phyloP scores from a whole-genome alignment of 1,140 invertebrate species.

The Galleria mellonella region DNA sequence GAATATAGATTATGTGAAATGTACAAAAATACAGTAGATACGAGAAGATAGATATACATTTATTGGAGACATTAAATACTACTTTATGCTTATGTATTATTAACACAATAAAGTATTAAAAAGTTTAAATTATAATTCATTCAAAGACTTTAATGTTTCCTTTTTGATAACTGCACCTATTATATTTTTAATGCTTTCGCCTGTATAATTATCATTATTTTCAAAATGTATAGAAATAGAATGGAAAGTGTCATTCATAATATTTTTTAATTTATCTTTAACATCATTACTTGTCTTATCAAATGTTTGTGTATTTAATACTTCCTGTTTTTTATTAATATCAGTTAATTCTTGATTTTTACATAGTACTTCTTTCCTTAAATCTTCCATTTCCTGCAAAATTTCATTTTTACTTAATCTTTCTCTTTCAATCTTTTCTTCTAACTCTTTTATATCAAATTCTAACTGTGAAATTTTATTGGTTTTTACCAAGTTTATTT shows the following conservation, averaged over 20 bases:
- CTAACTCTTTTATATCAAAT: slow-evolving; percentile 22
- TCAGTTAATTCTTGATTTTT: slow-evolving; percentile 22
- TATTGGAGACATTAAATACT: neutral
- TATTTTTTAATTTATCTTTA: slow-evolving; percentile 44
- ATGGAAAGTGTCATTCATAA: slow-evolving; percentile 59
- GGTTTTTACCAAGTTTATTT: slow-evolving; percentile 23
- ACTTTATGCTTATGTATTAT: slow-evolving; percentile 2
- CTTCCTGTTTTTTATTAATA: no score
- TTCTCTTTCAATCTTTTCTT: slow-evolving; percentile 5
- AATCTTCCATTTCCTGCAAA: slow-evolving; percentile 14
- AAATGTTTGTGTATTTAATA: no score
- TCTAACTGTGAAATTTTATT: slow-evolving; percentile 25
- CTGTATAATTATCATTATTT: slow-evolving; percentile 35
- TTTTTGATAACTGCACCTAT: slow-evolving; percentile 49
- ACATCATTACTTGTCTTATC: slow-evolving; percentile 3
- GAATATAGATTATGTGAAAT: no score
- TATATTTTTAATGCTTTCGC: slow-evolving; percentile 35
- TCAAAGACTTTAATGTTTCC: slow-evolving; percentile 19
- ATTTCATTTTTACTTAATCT: neutral
- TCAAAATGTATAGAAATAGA: slow-evolving; percentile 43
- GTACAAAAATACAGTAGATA: no score
- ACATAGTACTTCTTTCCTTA: slow-evolving; percentile 19
- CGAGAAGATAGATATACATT: no score
- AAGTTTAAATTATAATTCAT: no score
- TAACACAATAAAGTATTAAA: slow-evolving; percentile 14